phyloP scores from a whole-genome alignment of 2,797 vertebrate species.

The Hemitrygon akajei region DNA sequence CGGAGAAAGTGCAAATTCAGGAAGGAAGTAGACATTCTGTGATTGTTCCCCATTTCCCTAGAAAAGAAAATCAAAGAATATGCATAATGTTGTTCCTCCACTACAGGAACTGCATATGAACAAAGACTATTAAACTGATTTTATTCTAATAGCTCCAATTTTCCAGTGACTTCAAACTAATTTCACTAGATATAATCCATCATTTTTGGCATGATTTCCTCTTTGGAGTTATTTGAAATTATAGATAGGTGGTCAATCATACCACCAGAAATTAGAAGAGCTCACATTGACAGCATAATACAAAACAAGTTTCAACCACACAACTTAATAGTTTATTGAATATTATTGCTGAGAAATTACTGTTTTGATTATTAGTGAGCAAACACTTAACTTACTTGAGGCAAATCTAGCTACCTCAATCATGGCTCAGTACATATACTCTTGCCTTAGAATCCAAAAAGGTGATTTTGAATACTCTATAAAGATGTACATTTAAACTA shows the following conservation, averaged over 20 bases:
- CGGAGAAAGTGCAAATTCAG: conserved; percentile 82
- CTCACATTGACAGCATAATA: background rate
- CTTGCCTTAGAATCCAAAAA: background rate
- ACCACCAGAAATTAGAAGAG: background rate
- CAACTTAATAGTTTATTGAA: background rate
- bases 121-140: background rate
- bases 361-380: background rate
- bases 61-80: conserved; percentile 46
- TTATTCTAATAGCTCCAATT: conserved; percentile 21
- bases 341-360: background rate
- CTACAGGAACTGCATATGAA: background rate
- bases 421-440: background rate
- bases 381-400: background rate
- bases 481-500: background rate
- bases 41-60: conserved; percentile 63
- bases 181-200: background rate
- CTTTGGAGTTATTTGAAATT: background rate
- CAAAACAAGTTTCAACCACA: background rate
- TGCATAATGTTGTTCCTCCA: background rate
- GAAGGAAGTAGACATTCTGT: conserved; percentile 78
- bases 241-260: background rate
- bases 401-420: background rate
- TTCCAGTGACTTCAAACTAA: conserved; percentile 5
- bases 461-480: background rate
- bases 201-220: conserved; percentile 5